Conservation (phyloP, 2,888 invertebrate genomes). For the Lymantria monacha region DNA sequence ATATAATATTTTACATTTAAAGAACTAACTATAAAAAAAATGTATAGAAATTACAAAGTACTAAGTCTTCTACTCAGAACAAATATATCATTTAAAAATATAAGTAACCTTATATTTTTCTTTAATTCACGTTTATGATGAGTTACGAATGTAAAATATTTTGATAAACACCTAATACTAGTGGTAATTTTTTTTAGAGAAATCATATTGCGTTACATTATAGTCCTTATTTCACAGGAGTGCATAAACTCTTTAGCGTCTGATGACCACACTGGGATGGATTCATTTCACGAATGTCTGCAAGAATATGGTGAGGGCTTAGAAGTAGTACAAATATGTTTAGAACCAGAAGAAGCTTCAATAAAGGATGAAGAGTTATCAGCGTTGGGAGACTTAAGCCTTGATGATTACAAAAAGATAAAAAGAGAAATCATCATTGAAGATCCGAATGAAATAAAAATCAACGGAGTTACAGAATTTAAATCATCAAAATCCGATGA, state of each 20-base stretch:
- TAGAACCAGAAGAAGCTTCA: conserved; percentile 82
- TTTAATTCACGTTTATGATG: too few relatives aligned
- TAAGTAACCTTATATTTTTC: too few relatives aligned
- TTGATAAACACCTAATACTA: not conserved
- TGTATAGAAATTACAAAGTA: too few relatives aligned
- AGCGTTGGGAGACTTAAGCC: conserved; percentile 68
- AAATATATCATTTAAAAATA: too few relatives aligned
- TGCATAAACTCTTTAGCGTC: conserved; percentile 80
- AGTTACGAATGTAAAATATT: too few relatives aligned
- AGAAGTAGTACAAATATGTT: conserved; percentile 84
- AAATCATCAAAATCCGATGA: conserved; percentile 71
- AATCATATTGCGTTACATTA: not conserved
- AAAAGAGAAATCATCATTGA: conserved; percentile 41
- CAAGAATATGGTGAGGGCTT: conserved; percentile 85
- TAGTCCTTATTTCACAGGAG: conserved; percentile 60
- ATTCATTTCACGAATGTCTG: conserved; percentile 85
- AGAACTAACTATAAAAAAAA: too few relatives aligned
- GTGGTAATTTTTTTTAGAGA: not conserved
- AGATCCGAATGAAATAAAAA: conserved; percentile 40
- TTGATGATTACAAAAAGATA: conserved; percentile 62
- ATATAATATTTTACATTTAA: too few relatives aligned
- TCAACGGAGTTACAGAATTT: conserved; percentile 56
- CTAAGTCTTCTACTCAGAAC: too few relatives aligned
- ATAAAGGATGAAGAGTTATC: conserved; percentile 78
- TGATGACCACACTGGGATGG: conserved; percentile 84